Base-by-base conservation (phyloP, 2,113 vertebrate species). In the Brachypteracias leptosomus region DNA sequence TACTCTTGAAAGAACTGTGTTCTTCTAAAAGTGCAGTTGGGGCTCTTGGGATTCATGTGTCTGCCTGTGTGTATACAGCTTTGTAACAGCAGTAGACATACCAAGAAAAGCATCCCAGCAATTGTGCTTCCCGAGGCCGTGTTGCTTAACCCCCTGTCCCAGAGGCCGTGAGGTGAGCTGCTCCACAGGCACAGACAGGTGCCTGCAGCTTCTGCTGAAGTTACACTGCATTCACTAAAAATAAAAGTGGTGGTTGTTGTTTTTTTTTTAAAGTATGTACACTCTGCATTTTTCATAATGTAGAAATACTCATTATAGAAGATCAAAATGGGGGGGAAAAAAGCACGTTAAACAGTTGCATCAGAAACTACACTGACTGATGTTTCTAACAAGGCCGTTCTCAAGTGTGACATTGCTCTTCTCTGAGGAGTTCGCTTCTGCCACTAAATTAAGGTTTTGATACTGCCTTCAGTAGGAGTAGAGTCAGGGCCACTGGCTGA, bases 81-180 rank as follows among this genome's bases (percentile, higher is more conserved):
- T 31, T 78, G 19, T 44, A 49, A 9, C n/a, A 47, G 66, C 62
- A 25, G 1, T 4, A 46, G 54, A 4, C 13, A 3, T 35, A 35
- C 21, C 28, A 31, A 26, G 59, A 35, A 72, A 54, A 57, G 85
- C 28, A 35, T 61, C 73, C 57, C 74, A 82, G 66, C 5, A 5
- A 13, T 17, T 59, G 47, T 7, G 1, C 13, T 75, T 85, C 36
- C 51, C 0, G 0, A 54, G 67, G 54, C 58, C 0, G 0, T 51
- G 9, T 5, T 75, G 44, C 62, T 42, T 28, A 40, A 15, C n/a
- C 72, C 52, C 76, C 84, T 84, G 51, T 54, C 72, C 86, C 9
- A 0, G 5, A 54, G 72, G 52, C 29, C 2, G 2, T 16, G 47
- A 91, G 73, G 57, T 59, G 72, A 79, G 15, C 52, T 92, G n/a